phyloP scores from a whole-genome alignment of 2,113 vertebrate species.

The Heterotilapia buettikoferi region DNA sequence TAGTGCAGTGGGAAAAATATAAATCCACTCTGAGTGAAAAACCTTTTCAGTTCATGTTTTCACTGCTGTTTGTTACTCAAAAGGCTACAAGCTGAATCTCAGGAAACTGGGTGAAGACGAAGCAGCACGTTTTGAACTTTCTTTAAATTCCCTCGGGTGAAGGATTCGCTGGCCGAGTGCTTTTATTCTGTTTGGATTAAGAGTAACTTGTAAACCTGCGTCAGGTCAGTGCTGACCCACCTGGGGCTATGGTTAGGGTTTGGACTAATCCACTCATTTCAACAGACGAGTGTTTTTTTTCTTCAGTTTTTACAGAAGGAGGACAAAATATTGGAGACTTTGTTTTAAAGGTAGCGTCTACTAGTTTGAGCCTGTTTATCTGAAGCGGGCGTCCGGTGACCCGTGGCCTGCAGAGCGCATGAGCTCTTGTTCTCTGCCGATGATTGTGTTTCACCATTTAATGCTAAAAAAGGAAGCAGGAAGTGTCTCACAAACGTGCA shows the following conservation, averaged over 20 bases:
- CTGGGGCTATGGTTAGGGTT: neutral
- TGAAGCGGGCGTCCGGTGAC: fast-evolving
- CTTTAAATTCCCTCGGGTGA: neutral
- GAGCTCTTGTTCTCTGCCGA: fast-evolving
- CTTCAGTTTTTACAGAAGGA: neutral
- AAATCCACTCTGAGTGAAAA: neutral
- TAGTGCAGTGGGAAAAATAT: neutral
- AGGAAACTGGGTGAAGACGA: neutral
- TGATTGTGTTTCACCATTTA: neutral
- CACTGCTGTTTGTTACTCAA: neutral
- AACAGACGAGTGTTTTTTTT: neutral
- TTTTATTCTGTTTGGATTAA: neutral
- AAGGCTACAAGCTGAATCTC: no score
- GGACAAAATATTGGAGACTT: neutral
- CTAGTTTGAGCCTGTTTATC: neutral
- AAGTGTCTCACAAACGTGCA: neutral
- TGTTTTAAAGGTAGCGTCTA: neutral
- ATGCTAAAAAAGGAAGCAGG: neutral
- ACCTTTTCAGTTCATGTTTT: neutral
- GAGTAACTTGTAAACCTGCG: neutral
- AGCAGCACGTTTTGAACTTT: neutral
- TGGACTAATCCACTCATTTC: neutral
- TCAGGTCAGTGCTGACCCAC: neutral
- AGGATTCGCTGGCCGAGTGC: neutral
- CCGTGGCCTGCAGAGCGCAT: neutral